phyloP scores from a whole-genome alignment of 2,113 vertebrate species.

The Lonchura striata region DNA sequence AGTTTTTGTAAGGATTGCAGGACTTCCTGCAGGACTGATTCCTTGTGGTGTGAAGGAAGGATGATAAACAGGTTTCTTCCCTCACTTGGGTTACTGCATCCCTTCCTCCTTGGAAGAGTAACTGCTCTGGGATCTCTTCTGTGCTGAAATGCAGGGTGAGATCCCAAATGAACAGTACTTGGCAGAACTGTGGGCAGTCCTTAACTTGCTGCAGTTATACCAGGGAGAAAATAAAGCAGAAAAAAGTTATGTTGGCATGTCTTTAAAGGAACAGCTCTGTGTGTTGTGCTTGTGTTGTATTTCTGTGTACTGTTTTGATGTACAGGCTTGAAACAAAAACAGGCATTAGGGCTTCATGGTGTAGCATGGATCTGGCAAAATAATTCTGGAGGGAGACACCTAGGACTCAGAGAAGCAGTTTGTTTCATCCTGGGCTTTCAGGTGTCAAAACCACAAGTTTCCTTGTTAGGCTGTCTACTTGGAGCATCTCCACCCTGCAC shows the following conservation, averaged over 20 bases:
- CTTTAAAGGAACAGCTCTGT: not conserved
- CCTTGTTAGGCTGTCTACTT: not conserved
- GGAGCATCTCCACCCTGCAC: not conserved
- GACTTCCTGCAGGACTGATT: not conserved
- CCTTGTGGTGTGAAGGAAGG: not conserved
- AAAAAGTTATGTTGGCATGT: not conserved
- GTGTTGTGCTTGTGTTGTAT: not conserved
- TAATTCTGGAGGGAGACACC: not conserved
- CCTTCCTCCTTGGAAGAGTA: not conserved
- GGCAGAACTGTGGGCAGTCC: not conserved
- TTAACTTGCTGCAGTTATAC: not conserved
- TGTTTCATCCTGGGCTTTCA: not conserved
- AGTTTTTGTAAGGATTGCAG: not conserved
- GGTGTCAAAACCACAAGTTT: not conserved
- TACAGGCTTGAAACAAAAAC: not conserved
- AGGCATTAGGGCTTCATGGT: not conserved
- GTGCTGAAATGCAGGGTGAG: not conserved
- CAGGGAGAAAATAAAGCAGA: not conserved
- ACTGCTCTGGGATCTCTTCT: not conserved
- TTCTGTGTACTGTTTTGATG: not conserved
- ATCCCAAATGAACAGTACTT: not conserved
- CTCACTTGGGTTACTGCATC: not conserved
- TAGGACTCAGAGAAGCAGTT: not conserved
- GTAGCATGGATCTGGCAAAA: not conserved
- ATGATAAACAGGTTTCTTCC: not conserved